phyloP scores from a whole-genome alignment of 2,888 invertebrate species.

The Erebia epiphron region DNA sequence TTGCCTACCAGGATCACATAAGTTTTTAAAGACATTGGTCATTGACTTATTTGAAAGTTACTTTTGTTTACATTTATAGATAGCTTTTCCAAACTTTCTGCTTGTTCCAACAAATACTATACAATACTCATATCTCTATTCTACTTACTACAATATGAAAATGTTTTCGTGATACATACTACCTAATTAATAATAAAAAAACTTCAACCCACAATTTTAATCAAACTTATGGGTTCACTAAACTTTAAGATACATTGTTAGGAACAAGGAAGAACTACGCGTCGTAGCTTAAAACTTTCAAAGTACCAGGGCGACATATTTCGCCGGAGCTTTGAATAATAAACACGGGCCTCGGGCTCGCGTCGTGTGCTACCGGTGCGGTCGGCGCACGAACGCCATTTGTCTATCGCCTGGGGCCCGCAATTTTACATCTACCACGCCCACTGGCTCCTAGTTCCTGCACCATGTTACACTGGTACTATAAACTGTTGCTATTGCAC shows the following conservation, averaged over 20 bases:
- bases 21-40: no score
- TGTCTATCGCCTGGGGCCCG: conserved; percentile 68
- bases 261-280: conserved; percentile 17
- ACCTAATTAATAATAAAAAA: not conserved
- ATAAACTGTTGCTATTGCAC: conserved; percentile 17
- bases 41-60: no score
- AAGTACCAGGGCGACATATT: conserved; percentile 47
- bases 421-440: conserved; percentile 79
- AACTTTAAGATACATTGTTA: conserved; percentile 11
- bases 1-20: no score
- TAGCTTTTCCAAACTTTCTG: no score
- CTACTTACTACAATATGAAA: no score
- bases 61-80: no score
- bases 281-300: conserved; percentile 34
- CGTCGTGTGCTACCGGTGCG: conserved; percentile 78
- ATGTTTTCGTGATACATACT: no score
- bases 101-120: no score
- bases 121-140: no score
- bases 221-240: not conserved
- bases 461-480: conserved; percentile 36
- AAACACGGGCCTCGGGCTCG: conserved; percentile 51
- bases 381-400: conserved; percentile 75
- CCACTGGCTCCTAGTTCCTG: conserved; percentile 64
- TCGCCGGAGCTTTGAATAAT: conserved; percentile 51
- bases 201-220: not conserved